Evolutionary conservation across 2,888 invertebrate species (phyloP).

Genomic region (Agrochola lychnidis): DNA sequence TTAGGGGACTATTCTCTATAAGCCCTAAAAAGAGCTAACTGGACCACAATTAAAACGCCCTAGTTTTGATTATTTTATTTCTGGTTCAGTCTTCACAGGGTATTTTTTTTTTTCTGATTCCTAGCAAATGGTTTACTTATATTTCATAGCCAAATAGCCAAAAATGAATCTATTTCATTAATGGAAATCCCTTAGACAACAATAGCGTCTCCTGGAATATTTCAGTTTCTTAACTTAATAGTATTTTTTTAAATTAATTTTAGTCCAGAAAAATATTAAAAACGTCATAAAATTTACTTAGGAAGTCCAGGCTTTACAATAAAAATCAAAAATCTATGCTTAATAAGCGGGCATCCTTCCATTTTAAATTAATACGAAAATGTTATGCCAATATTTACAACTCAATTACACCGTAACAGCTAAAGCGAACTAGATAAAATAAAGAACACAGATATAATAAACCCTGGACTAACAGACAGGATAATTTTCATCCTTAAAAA

Average conservation of each 20-base stretch:
- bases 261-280: not conserved
- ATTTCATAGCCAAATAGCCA: not conserved
- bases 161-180: no score
- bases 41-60: not conserved
- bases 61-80: not conserved
- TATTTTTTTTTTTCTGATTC: not conserved
- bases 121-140: not conserved
- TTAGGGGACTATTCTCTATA: not conserved
- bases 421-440: not conserved
- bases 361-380: not conserved
- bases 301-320: no score
- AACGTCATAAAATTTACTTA: not conserved
- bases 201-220: no score
- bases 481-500: not conserved
- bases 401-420: not conserved
- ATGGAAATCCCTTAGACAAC: no score
- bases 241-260: not conserved
- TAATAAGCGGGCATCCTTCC: not conserved
- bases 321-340: not conserved
- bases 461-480: not conserved
- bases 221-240: no score
- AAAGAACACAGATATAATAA: not conserved
- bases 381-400: not conserved
- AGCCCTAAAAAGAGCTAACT: not conserved
- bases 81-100: not conserved